Evolutionary conservation across 2,113 vertebrate species (phyloP).

Genomic region (Anarrhichthys ocellatus): DNA sequence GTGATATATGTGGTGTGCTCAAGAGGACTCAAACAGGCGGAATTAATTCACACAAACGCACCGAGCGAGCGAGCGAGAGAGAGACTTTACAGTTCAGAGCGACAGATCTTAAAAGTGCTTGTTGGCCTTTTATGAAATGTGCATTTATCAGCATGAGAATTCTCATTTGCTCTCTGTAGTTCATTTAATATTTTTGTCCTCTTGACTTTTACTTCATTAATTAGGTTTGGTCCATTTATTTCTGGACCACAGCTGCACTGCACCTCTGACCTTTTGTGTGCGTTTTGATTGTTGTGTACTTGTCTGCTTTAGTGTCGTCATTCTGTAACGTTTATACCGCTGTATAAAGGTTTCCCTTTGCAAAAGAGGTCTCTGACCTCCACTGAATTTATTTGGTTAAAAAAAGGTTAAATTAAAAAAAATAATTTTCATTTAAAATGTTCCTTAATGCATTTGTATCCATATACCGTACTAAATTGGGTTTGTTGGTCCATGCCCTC

Average conservation of each 20-base stretch:
- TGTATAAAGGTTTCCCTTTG: background rate
- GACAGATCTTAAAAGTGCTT: background rate
- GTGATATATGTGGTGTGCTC: too few species aligned
- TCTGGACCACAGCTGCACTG: background rate
- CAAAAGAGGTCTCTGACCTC: background rate
- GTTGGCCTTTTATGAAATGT: background rate
- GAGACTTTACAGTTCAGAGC: background rate
- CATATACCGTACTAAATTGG: background rate
- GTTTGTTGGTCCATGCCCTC: background rate
- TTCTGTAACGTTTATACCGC: background rate
- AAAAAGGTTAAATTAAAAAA: background rate
- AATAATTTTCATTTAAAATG: background rate
- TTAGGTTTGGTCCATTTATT: background rate
- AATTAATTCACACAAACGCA: conserved; percentile 15
- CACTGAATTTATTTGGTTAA: background rate
- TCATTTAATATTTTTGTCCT: background rate
- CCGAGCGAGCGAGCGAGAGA: background rate
- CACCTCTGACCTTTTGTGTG: background rate
- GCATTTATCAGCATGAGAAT: background rate
- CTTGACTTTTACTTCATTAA: background rate
- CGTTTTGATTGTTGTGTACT: background rate
- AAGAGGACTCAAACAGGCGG: conserved; percentile 24
- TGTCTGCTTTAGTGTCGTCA: background rate
- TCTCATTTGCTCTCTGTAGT: background rate
- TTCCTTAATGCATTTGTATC: background rate